These are phyloP conservation scores for Pachyramphus minor DNA, from an alignment of 2,113 vertebrate genomes.

Conservation along the genomic window DNA sequence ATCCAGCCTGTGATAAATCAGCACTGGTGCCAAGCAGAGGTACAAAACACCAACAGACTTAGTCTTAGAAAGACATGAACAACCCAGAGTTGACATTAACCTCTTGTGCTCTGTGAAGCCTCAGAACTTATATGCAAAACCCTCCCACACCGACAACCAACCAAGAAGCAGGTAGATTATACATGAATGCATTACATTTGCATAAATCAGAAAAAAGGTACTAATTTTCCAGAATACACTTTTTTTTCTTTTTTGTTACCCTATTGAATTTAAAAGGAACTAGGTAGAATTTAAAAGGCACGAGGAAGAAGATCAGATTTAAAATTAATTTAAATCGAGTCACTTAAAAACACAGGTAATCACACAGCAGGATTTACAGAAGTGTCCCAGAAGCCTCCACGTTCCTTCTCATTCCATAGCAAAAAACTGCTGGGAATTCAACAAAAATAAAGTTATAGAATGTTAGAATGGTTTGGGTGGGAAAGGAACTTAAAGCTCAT, in stretches of 20 bases:
- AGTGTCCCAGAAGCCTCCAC: rapidly evolving
- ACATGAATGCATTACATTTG: background rate
- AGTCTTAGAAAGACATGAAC: background rate
- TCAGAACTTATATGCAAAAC: background rate
- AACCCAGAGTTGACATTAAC: background rate
- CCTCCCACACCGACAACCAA: background rate
- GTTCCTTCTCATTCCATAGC: background rate
- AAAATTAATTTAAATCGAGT: background rate
- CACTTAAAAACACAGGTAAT: background rate
- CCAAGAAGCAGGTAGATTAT: rapidly evolving
- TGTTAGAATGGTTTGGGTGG: background rate
- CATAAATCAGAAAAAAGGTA: background rate
- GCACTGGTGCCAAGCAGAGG: background rate
- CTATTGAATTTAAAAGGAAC: background rate
- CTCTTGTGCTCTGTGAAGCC: background rate
- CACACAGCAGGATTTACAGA: background rate
- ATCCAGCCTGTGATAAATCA: background rate
- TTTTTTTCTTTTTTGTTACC: background rate
- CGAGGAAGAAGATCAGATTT: background rate
- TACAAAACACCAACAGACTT: background rate
- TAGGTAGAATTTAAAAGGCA: background rate
- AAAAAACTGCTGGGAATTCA: background rate
- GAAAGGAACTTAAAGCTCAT: background rate
- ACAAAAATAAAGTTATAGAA: background rate
- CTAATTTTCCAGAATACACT: background rate